phyloP scores from a whole-genome alignment of 2,113 vertebrate species.

The Thymallus thymallus region DNA sequence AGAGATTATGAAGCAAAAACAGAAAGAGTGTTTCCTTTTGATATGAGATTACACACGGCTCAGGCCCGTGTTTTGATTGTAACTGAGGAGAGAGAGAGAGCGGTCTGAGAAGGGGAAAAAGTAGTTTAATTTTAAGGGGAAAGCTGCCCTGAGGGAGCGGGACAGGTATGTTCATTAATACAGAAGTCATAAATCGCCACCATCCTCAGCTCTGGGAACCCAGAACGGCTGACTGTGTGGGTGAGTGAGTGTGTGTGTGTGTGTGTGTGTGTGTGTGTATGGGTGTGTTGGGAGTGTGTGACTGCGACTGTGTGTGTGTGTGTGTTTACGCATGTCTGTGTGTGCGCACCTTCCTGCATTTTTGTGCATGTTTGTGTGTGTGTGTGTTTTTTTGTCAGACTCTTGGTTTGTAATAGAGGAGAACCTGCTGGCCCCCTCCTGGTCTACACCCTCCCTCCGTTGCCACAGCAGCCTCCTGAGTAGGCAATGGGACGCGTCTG shows the following conservation, averaged over 20 bases:
- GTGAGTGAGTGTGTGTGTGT: background rate
- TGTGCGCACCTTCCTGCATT: background rate
- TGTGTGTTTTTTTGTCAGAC: constrained; percentile 20
- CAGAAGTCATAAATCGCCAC: constrained; percentile 37
- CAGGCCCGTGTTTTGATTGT: constrained; percentile 30
- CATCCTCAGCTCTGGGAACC: constrained; percentile 24
- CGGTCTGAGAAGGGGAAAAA: background rate
- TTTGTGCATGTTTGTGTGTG: background rate
- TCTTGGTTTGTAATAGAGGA: constrained; percentile 36
- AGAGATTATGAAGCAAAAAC: constrained; percentile 47
- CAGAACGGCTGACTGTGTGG: background rate
- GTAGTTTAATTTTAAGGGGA: constrained; percentile 26
- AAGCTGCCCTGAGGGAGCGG: constrained; percentile 16
- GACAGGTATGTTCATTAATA: constrained; percentile 52
- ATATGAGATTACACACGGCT: constrained; percentile 37
- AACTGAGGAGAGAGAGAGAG: constrained; percentile 27
- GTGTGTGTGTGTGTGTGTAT: background rate
- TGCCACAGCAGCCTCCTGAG: constrained; percentile 52
- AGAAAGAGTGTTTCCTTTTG: constrained; percentile 25
- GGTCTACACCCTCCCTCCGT: constrained; percentile 37
- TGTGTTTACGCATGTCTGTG: background rate
- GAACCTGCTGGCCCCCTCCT: constrained; percentile 42
- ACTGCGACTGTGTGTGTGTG: background rate
- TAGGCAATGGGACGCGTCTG: constrained; percentile 69
- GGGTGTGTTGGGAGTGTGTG: background rate